Base-by-base conservation (phyloP, 2,797 vertebrate species). In the Lacerta agilis region DNA sequence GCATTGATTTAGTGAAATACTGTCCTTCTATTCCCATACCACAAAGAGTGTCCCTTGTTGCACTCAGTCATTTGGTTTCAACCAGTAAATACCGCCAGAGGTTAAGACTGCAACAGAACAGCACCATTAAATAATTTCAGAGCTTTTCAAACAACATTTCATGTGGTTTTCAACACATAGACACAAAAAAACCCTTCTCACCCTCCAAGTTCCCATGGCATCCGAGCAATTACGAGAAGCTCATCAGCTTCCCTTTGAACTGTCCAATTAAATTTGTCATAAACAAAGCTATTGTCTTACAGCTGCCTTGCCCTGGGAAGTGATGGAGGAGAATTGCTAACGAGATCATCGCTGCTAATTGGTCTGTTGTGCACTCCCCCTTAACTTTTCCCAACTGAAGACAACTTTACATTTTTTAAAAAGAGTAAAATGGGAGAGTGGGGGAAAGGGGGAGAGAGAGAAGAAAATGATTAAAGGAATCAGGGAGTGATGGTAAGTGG, bases 201-300 rank as follows among this genome's bases (percentile, higher is more conserved):
- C 64, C 10, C 55, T 73, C 17, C 5, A 79, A 64, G 55, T 80
- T 80, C 69, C 58, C 79, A 38, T 18, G 55, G 33, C 55, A 23
- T 76, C 66, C 43, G 29, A 72, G 76, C 29, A 45, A 95, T 94
- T 93, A 93, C 86, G 91, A 79, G 76, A 90, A 77, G 66, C 85
- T 93, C 79, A 0, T 0, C 91, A 11, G 43, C 90, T 89, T 87
- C 84, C 67, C 93, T 96, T 94, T 94, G 90, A 94, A 93, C 91
- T 61, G 45, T 66, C 88, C 95, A 94, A 95, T 95, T 96, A 95
- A 94, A 92, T 89, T 90, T 58, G 89, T 72, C 92, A 91, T 90
- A 93, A 95, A 93, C 92, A 92, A 93, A 93, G 87, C 93, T 80
- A 91, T 94, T 94, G 93, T 95, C 94, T 95, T 91, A 92, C 76